These are phyloP conservation scores for Sussaba pulchella DNA, from an alignment of 2,888 invertebrate species.

Conservation along the genomic window DNA sequence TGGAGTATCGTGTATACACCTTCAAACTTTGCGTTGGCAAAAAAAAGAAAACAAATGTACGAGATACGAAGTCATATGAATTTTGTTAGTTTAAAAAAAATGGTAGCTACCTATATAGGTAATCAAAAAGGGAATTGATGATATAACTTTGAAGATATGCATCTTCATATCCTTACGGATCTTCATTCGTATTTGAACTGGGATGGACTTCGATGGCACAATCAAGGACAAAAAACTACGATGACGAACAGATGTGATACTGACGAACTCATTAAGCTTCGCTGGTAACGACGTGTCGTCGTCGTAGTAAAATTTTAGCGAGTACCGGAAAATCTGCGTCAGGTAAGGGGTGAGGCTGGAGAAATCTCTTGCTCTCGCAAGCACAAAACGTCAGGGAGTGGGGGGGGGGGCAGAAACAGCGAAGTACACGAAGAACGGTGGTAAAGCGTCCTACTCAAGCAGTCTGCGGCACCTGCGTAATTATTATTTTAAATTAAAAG, in stretches of 20 bases:
- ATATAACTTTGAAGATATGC: no score
- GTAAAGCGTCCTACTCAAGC: conserved; percentile 33
- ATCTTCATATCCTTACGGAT: background rate
- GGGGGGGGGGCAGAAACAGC: background rate
- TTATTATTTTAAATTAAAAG: conserved; percentile 64
- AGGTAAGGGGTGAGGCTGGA: background rate
- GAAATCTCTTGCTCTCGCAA: background rate
- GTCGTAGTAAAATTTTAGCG: conserved; percentile 34
- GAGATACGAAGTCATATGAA: no score
- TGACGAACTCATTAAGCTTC: conserved; percentile 54
- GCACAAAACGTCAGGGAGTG: no score
- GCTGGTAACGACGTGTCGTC: conserved; percentile 53
- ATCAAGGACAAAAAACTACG: conserved; percentile 14
- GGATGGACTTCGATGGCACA: background rate
- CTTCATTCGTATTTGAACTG: no score
- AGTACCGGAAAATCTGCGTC: conserved; percentile 23
- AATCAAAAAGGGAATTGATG: no score
- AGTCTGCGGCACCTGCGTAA: conserved; percentile 47
- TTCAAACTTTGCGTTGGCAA: background rate
- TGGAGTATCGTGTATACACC: background rate
- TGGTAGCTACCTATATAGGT: no score
- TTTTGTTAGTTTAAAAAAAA: no score
- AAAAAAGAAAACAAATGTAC: no score
- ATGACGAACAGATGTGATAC: conserved; percentile 49
- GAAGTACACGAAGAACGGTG: conserved; percentile 11